These are phyloP conservation scores for Clavelina lepadiformis DNA, from an alignment of 23 tunicate species.

Conservation along the genomic window DNA sequence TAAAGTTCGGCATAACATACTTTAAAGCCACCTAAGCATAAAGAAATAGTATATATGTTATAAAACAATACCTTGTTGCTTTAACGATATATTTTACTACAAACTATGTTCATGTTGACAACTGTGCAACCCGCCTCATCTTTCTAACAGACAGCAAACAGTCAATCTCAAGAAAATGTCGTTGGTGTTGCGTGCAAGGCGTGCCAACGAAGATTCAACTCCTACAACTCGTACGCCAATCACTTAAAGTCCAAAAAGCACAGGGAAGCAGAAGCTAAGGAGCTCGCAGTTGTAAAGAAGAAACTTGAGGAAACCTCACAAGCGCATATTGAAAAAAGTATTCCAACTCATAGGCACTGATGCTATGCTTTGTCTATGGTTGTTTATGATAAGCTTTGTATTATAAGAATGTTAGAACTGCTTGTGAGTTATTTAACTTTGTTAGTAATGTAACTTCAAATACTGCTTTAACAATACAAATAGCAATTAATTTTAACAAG, in stretches of 20 bases:
- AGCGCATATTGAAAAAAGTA: constrained; percentile 35
- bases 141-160: constrained; percentile 17
- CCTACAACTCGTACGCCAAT: constrained; percentile 59
- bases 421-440: neutral
- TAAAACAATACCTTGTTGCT: no score
- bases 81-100: no score
- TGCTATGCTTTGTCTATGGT: neutral
- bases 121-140: no score
- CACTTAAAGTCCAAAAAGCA: constrained; percentile 81
- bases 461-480: neutral
- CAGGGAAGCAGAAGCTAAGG: constrained; percentile 48
- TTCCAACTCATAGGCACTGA: neutral
- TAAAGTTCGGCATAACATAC: no score
- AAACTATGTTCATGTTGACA: no score
- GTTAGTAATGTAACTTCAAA: neutral
- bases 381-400: no score
- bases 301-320: constrained; percentile 13
- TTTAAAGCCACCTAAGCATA: no score
- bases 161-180: constrained; percentile 37
- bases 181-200: constrained; percentile 63
- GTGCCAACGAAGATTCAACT: constrained; percentile 63
- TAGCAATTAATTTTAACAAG: neutral
- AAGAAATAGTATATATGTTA: no score
- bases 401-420: neutral
- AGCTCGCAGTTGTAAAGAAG: constrained; percentile 34